Percentiles rank a stretch among this genome's conserved stretches.
phyloP scores from a whole-genome alignment of 2,113 vertebrate genomes.

The Camelus bactrianus region DNA sequence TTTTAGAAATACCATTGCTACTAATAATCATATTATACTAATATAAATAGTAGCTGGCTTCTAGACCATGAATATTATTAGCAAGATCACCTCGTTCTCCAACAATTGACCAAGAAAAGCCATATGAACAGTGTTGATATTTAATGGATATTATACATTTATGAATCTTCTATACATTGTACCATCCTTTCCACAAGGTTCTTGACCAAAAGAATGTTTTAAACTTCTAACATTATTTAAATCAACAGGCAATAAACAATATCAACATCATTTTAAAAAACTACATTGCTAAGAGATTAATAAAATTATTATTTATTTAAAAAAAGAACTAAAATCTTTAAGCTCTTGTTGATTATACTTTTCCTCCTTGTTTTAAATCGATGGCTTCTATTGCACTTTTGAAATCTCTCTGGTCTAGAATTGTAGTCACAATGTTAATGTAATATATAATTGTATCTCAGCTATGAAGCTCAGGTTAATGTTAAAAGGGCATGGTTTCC shows the following conservation, averaged over 20 bases:
- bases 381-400: not conserved
- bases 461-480: slow-evolving; percentile 12
- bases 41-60: slow-evolving; percentile 30
- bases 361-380: slow-evolving; percentile 53
- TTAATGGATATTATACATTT: not conserved
- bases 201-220: slow-evolving; percentile 7
- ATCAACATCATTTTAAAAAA: not conserved
- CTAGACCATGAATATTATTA: slow-evolving; percentile 20
- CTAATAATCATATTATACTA: not conserved
- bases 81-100: slow-evolving; percentile 14
- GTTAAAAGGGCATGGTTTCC: slow-evolving; percentile 50
- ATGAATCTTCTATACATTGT: not conserved
- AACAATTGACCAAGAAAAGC: not conserved
- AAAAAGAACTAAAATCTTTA: slow-evolving; percentile 8
- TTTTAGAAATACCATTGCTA: slow-evolving; percentile 26
- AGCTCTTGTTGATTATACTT: slow-evolving; percentile 17
- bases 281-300: not conserved
- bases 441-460: slow-evolving; percentile 15
- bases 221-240: slow-evolving; percentile 26
- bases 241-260: slow-evolving; percentile 44
- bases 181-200: not conserved
- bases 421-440: not conserved
- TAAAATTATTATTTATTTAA: not conserved
- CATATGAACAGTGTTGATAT: not conserved
- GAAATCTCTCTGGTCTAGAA: slow-evolving; percentile 41